phyloP scores from a whole-genome alignment of 2,113 vertebrate species.

The Pseudolaguvia tuberculata region DNA sequence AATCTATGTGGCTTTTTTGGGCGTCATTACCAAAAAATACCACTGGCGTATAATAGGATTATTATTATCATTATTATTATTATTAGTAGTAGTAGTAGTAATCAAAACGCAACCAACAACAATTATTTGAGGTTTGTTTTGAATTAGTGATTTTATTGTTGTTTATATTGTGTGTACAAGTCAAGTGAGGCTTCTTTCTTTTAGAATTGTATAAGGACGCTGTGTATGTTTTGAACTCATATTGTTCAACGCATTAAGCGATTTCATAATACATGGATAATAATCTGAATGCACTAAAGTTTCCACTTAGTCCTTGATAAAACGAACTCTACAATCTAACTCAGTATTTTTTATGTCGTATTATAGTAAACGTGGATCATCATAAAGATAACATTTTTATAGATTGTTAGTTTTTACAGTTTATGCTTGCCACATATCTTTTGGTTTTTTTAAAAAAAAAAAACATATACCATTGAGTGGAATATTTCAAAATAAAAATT shows the following conservation, averaged over 20 bases:
- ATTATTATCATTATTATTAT: neutral
- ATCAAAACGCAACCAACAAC: too few relatives aligned
- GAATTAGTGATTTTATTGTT: neutral
- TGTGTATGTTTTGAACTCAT: neutral
- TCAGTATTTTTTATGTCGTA: neutral
- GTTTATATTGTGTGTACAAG: neutral
- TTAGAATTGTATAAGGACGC: too few relatives aligned
- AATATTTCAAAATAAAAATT: slow-evolving; percentile 70
- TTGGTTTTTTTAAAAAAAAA: too few relatives aligned
- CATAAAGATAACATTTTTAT: neutral
- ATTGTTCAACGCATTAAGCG: neutral
- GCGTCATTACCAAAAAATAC: neutral
- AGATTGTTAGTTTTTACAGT: neutral
- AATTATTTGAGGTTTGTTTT: too few relatives aligned
- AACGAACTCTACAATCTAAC: neutral
- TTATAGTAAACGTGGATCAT: neutral
- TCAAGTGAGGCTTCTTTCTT: too few relatives aligned
- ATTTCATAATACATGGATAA: neutral
- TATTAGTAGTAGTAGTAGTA: neutral
- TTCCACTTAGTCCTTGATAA: neutral
- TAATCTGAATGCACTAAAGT: neutral
- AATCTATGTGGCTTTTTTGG: neutral
- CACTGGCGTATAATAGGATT: neutral
- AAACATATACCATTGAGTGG: slow-evolving; percentile 51
- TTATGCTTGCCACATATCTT: neutral